Evolutionary conservation across 2,113 vertebrate species (phyloP), one percentile per base, ranked within the genome.

Genomic region (Hirundichthys speculiger): DNA sequence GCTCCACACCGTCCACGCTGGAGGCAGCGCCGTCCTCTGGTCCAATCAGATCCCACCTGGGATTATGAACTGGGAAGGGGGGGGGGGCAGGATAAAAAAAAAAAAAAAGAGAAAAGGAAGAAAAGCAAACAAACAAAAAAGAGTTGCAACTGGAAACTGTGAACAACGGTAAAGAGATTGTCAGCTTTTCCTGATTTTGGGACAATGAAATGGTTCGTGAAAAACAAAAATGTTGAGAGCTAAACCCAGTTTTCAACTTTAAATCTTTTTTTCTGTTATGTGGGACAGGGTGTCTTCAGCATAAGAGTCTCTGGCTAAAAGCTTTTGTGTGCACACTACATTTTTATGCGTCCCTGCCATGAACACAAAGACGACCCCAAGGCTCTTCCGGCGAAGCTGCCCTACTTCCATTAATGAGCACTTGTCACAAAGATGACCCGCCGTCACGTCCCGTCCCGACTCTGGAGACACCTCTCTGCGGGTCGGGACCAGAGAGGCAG

Each of bases 351-450:
- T 48, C 54, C 34, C 14, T 20, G 0, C 20, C 25, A 3, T 60
- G 22, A 24, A 13, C 52, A 30, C 9, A 18, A 8, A 47, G 7
- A 13, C 15, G 22, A 53, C 22, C 54, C 25, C 53, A n/a, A 52
- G 63, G 66, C 72, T 20, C 24, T 53, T 69, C 18, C n/a, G n/a
- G 34, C 57, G 63, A 22, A 70, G 38, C 25, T 19, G 62, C 13
- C 55, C 55, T 30, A 66, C 49, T 46, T 71, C 64, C 53, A 71
- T 64, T 65, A 66, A 71, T 19, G 69, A 58, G 45, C 30, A 27
- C n/a, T 55, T 57, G 54, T 71, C 19, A 51, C 47, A 42, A 38
- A 81, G n/a, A 51, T 62, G 39, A 62, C 65, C 65, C 52, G 19
- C 30, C 30, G 60, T 39, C 42, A 45, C 40, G 25, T 3, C 49